Percentiles rank a stretch among this genome's conserved stretches.
Evolutionary conservation across 2,888 invertebrate genomes (phyloP).

Genomic region (Pilophorus perplexus): DNA sequence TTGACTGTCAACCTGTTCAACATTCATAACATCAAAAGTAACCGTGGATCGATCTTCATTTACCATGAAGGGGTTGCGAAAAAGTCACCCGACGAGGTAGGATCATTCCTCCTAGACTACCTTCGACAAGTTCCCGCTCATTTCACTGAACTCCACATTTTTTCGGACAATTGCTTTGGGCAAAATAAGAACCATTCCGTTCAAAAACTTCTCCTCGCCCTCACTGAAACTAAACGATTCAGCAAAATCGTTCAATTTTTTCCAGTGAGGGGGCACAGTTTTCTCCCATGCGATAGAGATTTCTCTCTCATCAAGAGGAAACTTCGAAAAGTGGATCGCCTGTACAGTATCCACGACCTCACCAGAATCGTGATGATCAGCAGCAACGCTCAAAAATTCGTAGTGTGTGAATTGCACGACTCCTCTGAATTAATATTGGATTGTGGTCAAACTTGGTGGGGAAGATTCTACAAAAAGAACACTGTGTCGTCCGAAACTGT

Average conservation of each 20-base stretch:
- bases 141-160: slow-evolving; percentile 18
- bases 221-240: slow-evolving; percentile 15
- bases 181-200: slow-evolving; percentile 15
- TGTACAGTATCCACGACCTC: slow-evolving; percentile 2
- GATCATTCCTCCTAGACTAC: slow-evolving; percentile 14
- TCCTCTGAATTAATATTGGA: slow-evolving; percentile 5
- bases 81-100: slow-evolving; percentile 16
- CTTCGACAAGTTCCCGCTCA: neutral
- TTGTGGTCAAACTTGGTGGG: slow-evolving; percentile 19
- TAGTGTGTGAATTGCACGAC: slow-evolving; percentile 6
- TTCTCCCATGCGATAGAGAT: too few relatives aligned
- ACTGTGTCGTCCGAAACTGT: slow-evolving; percentile 11
- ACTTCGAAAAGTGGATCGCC: slow-evolving; percentile 5
- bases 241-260: slow-evolving; percentile 18
- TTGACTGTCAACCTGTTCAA: slow-evolving; percentile 49
- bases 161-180: slow-evolving; percentile 18
- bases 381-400: slow-evolving; percentile 2
- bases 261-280: slow-evolving; percentile 20
- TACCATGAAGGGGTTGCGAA: slow-evolving; percentile 6
- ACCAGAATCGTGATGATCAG: too few relatives aligned
- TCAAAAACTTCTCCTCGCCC: neutral
- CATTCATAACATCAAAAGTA: slow-evolving; percentile 45
- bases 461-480: slow-evolving; percentile 3
- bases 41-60: slow-evolving; percentile 22
- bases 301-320: neutral